Conservation (phyloP, 2,888 invertebrate genomes). For the Neria commutata region DNA sequence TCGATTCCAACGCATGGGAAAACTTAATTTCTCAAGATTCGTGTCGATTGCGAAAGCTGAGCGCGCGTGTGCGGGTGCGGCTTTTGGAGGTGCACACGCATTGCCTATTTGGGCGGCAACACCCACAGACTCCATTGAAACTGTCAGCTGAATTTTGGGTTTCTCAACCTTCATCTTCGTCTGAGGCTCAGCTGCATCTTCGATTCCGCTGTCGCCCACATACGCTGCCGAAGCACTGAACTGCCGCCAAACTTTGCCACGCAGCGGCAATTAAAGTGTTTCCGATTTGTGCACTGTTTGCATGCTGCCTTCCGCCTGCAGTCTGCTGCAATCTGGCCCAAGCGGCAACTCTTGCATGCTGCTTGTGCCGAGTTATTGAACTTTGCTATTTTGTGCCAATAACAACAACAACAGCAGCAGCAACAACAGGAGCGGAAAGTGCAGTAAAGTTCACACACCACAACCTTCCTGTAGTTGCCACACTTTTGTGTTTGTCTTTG, state of each 20-base stretch:
- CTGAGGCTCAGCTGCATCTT: too few species aligned
- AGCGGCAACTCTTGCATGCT: conserved; percentile 11
- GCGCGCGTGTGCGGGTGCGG: not conserved
- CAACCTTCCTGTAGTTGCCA: too few species aligned
- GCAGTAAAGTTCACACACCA: not conserved
- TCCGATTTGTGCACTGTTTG: not conserved
- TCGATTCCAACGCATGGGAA: too few species aligned
- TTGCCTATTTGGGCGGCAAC: too few species aligned
- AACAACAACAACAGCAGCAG: not conserved
- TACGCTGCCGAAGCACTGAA: too few species aligned
- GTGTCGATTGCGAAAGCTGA: not conserved
- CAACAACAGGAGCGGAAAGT: not conserved
- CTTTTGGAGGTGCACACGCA: not conserved
- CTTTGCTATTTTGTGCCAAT: conserved; percentile 17
- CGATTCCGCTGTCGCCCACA: too few species aligned
- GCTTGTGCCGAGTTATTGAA: conserved; percentile 19
- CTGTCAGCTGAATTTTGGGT: too few species aligned
- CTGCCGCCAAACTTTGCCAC: not conserved
- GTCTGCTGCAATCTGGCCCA: not conserved
- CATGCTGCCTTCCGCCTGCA: too few species aligned
- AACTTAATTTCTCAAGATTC: not conserved
- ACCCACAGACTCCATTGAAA: too few species aligned
- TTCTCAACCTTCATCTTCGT: too few species aligned
- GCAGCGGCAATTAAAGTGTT: not conserved
- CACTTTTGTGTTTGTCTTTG: too few species aligned